Evolutionary conservation across 2,888 invertebrate genomes (phyloP).

Genomic region (Sinelater perroti): DNA sequence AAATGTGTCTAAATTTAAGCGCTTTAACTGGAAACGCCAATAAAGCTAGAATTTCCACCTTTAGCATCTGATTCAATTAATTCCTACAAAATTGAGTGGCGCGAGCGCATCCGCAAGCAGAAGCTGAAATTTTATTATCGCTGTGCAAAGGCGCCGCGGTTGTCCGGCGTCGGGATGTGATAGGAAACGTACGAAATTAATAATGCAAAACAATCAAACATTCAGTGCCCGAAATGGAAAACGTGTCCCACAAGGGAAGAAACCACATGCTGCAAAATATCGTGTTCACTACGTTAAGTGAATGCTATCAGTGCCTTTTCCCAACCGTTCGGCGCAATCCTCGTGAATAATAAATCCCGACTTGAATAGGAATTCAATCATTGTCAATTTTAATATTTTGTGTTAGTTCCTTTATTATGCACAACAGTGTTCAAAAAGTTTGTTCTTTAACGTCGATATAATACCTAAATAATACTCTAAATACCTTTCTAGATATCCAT

Average conservation of each 20-base stretch:
- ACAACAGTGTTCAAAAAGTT: too few relatives aligned
- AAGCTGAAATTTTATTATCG: slow-evolving; percentile 2
- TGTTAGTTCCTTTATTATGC: too few relatives aligned
- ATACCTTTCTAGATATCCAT: too few relatives aligned
- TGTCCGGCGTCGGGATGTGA: slow-evolving; percentile 30
- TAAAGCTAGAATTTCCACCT: slow-evolving; percentile 5
- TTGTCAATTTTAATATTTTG: too few relatives aligned
- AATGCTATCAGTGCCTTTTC: slow-evolving; percentile 34
- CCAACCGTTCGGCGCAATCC: slow-evolving; percentile 17
- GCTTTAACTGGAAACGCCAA: slow-evolving; percentile 1
- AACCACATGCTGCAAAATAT: slow-evolving; percentile 36
- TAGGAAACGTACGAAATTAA: slow-evolving; percentile 36
- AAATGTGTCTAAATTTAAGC: slow-evolving; percentile 10
- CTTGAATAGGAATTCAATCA: slow-evolving; percentile 3
- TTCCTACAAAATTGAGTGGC: too few relatives aligned
- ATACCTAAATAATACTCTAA: too few relatives aligned
- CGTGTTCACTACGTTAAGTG: slow-evolving; percentile 34
- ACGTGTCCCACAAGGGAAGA: slow-evolving; percentile 39
- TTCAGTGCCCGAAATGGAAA: slow-evolving; percentile 36
- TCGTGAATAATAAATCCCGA: slow-evolving; percentile 13
- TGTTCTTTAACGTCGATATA: too few relatives aligned
- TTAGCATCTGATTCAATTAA: not conserved
- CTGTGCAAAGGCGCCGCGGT: slow-evolving; percentile 24
- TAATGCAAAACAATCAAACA: slow-evolving; percentile 34
- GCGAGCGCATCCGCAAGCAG: too few relatives aligned